Evolutionary conservation across 2,113 vertebrate genomes (phyloP).

Genomic region (Ibidorhyncha struthersii): DNA sequence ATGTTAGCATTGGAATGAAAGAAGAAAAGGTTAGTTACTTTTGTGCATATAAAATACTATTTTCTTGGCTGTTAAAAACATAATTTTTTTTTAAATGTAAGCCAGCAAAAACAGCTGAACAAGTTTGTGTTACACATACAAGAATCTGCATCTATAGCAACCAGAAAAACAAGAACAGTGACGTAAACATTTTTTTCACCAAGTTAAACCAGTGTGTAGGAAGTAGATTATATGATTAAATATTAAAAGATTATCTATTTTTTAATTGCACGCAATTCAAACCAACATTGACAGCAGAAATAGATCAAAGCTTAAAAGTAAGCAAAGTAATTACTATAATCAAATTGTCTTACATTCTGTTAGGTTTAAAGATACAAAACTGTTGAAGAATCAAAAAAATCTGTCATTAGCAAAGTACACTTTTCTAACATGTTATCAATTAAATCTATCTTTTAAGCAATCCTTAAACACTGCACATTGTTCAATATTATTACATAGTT

Average conservation of each 20-base stretch:
- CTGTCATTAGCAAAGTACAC: background rate
- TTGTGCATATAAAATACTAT: constrained; percentile 25
- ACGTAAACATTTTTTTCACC: constrained; percentile 26
- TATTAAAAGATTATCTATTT: constrained; percentile 62
- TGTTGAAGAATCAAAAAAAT: background rate
- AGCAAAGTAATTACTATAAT: constrained; percentile 57
- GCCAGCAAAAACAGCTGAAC: constrained; percentile 33
- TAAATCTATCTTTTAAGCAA: background rate
- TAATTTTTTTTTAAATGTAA: background rate
- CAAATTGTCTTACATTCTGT: constrained; percentile 48
- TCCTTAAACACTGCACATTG: background rate
- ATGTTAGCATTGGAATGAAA: constrained; percentile 75
- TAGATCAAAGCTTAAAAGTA: constrained; percentile 43
- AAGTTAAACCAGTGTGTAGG: constrained; percentile 57
- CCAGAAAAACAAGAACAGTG: background rate
- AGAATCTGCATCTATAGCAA: constrained; percentile 66
- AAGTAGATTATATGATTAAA: constrained; percentile 69
- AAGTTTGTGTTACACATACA: background rate
- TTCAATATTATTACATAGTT: background rate
- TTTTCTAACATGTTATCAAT: background rate
- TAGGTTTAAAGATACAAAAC: constrained; percentile 33
- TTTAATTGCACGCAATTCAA: constrained; percentile 28
- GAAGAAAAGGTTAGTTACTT: constrained; percentile 77
- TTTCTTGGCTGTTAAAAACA: constrained; percentile 51
- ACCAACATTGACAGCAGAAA: constrained; percentile 27